A percentile compares a stretch with the other conserved stretches of the same genome.
These are phyloP conservation scores for Coelopa frigida DNA, from an alignment of 1,140 invertebrate genomes.

Conservation along the genomic window DNA sequence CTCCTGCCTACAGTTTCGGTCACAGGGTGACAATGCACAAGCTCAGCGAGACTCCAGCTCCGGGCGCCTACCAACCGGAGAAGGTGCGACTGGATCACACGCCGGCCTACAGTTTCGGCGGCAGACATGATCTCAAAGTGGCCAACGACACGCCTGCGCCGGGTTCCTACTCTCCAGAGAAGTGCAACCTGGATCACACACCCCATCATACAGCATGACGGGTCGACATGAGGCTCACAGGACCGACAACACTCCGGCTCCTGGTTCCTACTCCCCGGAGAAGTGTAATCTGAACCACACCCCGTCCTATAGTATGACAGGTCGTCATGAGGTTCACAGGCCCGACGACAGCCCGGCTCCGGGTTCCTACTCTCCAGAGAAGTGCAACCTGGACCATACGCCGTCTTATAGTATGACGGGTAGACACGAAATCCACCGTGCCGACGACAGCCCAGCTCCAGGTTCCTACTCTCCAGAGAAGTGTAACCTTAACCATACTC, in stretches of 20 bases:
- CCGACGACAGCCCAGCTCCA: slow-evolving; percentile 56
- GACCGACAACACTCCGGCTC: slow-evolving; percentile 42
- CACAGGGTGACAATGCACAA: slow-evolving; percentile 51
- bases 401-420: slow-evolving; percentile 55
- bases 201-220: slow-evolving; percentile 47
- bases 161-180: slow-evolving; percentile 58
- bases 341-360: slow-evolving; percentile 43
- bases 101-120: slow-evolving; percentile 52
- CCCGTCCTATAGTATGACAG: slow-evolving; percentile 47
- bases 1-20: slow-evolving; percentile 53
- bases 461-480: slow-evolving; percentile 72
- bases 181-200: slow-evolving; percentile 52
- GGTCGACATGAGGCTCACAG: slow-evolving; percentile 45
- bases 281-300: slow-evolving; percentile 46
- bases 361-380: slow-evolving; percentile 55
- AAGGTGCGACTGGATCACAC: slow-evolving; percentile 53
- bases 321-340: slow-evolving; percentile 48
- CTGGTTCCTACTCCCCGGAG: slow-evolving; percentile 54
- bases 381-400: slow-evolving; percentile 51
- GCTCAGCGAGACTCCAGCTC: slow-evolving; percentile 53
- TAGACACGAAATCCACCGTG: slow-evolving; percentile 50
- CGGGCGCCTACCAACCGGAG: slow-evolving; percentile 72
- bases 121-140: slow-evolving; percentile 48
- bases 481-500: slow-evolving; percentile 50
- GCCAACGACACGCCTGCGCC: slow-evolving; percentile 55